These are phyloP conservation scores for Tiaroga cobitis DNA, from an alignment of 2,797 vertebrate genomes.

Conservation along the genomic window DNA sequence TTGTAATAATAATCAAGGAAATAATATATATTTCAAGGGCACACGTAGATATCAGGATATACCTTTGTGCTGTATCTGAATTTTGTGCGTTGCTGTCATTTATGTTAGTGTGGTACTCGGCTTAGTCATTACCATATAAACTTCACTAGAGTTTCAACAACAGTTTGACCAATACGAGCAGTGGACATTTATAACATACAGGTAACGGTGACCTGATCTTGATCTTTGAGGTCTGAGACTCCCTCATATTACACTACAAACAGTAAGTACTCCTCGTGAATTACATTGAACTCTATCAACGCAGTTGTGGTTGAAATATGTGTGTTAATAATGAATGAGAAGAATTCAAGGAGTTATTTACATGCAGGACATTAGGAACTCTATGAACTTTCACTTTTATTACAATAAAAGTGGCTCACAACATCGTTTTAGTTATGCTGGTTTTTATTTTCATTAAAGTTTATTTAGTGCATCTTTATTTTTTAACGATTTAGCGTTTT, in stretches of 20 bases:
- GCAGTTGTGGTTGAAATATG: not conserved
- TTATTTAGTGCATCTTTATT: not conserved
- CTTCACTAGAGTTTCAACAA: not conserved
- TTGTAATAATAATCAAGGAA: not conserved
- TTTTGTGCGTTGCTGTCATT: not conserved
- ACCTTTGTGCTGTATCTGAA: not conserved
- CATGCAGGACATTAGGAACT: not conserved
- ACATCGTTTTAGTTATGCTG: not conserved
- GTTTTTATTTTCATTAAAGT: not conserved
- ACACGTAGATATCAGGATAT: not conserved
- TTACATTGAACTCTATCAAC: not conserved
- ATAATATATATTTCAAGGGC: not conserved
- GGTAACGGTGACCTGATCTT: slow-evolving; percentile 47
- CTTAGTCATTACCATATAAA: not conserved
- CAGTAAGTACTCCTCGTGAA: slow-evolving; percentile 68
- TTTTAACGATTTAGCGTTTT: not conserved
- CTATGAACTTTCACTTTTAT: not conserved
- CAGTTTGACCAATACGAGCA: slow-evolving; percentile 7
- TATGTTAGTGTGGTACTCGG: not conserved
- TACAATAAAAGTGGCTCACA: not conserved
- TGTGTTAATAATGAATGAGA: not conserved
- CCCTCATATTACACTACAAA: slow-evolving; percentile 48
- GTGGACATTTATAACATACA: slow-evolving; percentile 25
- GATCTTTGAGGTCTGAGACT: slow-evolving; percentile 45
- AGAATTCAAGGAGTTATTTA: not conserved